phyloP scores from a whole-genome alignment of 2,888 invertebrate genomes.

The Sussaba pulchella region DNA sequence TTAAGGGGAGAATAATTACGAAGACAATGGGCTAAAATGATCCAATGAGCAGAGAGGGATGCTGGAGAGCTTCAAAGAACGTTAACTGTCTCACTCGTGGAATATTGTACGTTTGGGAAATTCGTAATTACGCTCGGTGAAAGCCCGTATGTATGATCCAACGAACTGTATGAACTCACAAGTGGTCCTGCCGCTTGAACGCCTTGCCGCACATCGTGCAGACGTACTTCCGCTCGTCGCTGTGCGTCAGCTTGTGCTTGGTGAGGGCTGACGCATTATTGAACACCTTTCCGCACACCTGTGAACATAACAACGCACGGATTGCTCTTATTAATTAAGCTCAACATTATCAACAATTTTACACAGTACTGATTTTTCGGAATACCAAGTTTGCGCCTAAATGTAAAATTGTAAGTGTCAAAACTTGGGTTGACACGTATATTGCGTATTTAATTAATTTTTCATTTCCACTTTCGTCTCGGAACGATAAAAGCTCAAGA shows the following conservation, averaged over 20 bases:
- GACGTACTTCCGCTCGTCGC: conserved; percentile 98
- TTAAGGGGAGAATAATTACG: conserved; percentile 11
- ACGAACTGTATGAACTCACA: conserved; percentile 89
- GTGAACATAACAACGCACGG: conserved; percentile 75
- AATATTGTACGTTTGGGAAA: conserved; percentile 7
- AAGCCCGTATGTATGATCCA: neutral
- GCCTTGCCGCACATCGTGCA: conserved; percentile 98
- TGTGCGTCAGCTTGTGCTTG: conserved; percentile 98
- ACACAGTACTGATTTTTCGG: too few relatives aligned
- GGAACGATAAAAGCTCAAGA: too few relatives aligned
- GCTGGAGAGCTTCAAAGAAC: neutral
- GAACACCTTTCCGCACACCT: conserved; percentile 98
- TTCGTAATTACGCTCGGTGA: conserved; percentile 46
- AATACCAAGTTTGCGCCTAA: too few relatives aligned
- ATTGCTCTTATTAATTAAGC: conserved; percentile 14
- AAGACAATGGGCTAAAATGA: conserved; percentile 37
- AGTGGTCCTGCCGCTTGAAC: conserved; percentile 99
- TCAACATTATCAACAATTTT: neutral
- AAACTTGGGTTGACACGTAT: too few relatives aligned
- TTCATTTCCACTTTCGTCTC: too few relatives aligned
- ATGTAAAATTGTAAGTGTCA: too few relatives aligned
- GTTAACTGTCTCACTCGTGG: conserved; percentile 9
- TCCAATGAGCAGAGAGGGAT: neutral
- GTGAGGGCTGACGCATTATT: conserved; percentile 98
- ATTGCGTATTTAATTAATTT: too few relatives aligned